Percentiles rank a stretch among this genome's conserved stretches.
These are phyloP conservation scores for Lerista edwardsae DNA, from an alignment of 2,797 vertebrate genomes.

Conservation along the genomic window DNA sequence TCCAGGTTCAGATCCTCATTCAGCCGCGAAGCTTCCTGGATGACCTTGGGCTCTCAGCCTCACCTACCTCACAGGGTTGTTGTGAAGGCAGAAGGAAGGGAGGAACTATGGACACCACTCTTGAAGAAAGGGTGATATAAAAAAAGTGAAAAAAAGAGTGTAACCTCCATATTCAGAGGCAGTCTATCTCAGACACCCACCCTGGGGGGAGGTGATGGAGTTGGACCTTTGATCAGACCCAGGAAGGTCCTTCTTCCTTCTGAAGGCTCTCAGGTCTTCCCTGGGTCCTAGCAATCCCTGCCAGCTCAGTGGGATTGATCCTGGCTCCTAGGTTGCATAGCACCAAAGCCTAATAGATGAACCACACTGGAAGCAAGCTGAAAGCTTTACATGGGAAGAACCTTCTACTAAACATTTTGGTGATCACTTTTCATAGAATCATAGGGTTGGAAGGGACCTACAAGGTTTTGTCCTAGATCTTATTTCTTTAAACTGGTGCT, in stretches of 20 bases:
- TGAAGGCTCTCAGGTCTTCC: background rate
- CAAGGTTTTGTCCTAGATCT: slow-evolving; percentile 37
- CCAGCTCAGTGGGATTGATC: background rate
- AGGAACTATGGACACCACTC: too few relatives aligned
- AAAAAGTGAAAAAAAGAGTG: too few relatives aligned
- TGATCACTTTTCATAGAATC: too few relatives aligned
- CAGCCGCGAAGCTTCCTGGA: too few relatives aligned
- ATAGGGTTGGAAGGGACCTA: too few relatives aligned
- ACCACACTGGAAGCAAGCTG: slow-evolving; percentile 22
- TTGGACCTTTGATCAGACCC: background rate
- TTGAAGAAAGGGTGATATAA: too few relatives aligned
- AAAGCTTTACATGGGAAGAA: slow-evolving; percentile 13
- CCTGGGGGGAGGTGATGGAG: background rate
- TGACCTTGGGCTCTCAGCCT: too few relatives aligned
- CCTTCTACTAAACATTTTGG: background rate
- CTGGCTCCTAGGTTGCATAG: too few relatives aligned
- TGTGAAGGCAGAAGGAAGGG: too few relatives aligned
- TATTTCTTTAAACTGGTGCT: slow-evolving; percentile 40
- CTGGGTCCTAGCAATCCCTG: background rate
- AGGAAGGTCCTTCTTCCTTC: background rate
- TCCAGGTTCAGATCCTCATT: too few relatives aligned
- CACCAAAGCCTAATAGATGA: background rate
- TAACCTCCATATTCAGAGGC: background rate
- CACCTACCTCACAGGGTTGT: too few relatives aligned
- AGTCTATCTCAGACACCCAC: background rate